These are phyloP conservation scores for Tinamus guttatus DNA, from an alignment of 2,113 vertebrate species.

Conservation along the genomic window DNA sequence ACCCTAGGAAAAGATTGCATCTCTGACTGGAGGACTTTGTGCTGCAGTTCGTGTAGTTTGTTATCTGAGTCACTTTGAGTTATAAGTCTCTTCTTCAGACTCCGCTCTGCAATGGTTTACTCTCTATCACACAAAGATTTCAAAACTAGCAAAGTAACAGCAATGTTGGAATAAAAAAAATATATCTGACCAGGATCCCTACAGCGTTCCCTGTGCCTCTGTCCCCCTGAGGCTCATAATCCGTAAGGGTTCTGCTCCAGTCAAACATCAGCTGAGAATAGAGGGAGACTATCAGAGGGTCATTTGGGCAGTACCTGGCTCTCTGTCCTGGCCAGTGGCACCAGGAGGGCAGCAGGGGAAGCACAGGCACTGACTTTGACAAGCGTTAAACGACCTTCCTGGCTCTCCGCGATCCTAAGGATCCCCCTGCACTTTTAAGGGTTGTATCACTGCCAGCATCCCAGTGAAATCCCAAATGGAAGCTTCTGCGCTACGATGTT, in stretches of 20 bases:
- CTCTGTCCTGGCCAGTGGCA: neutral
- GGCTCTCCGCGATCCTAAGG: neutral
- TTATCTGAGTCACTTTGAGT: neutral
- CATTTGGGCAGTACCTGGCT: neutral
- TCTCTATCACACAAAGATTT: neutral
- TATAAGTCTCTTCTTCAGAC: neutral
- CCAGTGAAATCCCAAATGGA: neutral
- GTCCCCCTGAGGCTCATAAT: neutral
- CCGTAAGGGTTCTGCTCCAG: neutral
- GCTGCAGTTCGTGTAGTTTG: neutral
- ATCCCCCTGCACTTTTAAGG: neutral
- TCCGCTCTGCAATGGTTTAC: neutral
- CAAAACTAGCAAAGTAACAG: neutral
- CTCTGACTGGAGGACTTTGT: neutral
- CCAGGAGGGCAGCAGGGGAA: neutral
- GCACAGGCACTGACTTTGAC: neutral
- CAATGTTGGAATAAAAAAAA: neutral
- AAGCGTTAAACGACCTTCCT: neutral
- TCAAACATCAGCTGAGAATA: constrained; percentile 8
- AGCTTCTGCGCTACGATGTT: neutral
- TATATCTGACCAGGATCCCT: neutral
- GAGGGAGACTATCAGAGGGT: neutral
- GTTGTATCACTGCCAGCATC: neutral
- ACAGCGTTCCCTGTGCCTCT: neutral
- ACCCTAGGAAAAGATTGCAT: neutral